A percentile compares a stretch with the other conserved stretches of the same genome.
Evolutionary conservation across 2,888 invertebrate species (phyloP).

Genomic region (Colostygia pectinataria): DNA sequence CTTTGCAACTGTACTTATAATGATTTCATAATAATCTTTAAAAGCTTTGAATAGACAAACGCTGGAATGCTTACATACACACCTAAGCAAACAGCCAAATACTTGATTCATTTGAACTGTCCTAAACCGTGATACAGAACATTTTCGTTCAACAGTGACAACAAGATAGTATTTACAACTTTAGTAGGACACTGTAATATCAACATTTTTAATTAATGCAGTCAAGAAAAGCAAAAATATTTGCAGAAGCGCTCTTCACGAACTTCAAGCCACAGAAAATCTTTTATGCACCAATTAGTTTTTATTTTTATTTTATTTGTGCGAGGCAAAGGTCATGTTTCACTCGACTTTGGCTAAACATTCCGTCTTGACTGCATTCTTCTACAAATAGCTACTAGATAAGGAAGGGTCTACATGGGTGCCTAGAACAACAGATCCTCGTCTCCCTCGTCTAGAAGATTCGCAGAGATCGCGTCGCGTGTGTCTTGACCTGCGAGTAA

Average conservation of each 20-base stretch:
- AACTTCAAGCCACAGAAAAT: too few species aligned
- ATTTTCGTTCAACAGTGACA: conserved; percentile 49
- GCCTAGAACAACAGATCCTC: conserved; percentile 94
- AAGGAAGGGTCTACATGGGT: conserved; percentile 34
- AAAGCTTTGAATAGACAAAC: conserved; percentile 50
- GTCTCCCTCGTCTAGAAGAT: conserved; percentile 93
- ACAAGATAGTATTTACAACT: conserved; percentile 68
- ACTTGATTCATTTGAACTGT: conserved; percentile 28
- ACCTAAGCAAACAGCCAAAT: conserved; percentile 47
- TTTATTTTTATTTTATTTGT: conserved; percentile 18
- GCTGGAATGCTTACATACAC: conserved; percentile 76
- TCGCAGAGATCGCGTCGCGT: conserved; percentile 79
- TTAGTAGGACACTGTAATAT: conserved; percentile 70
- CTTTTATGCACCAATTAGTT: too few species aligned
- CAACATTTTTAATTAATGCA: conserved; percentile 53
- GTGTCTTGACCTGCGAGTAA: conserved; percentile 49
- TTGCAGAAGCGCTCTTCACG: neutral
- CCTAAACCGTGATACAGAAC: conserved; percentile 38
- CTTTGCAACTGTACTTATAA: conserved; percentile 69
- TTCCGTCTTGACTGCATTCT: conserved; percentile 51
- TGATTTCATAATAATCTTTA: conserved; percentile 51
- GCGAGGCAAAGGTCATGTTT: neutral
- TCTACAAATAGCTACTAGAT: conserved; percentile 50
- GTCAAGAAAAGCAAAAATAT: conserved; percentile 44
- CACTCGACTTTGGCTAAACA: conserved; percentile 2